A percentile compares a stretch with the other conserved stretches of the same genome.
Evolutionary conservation across 2,888 invertebrate species (phyloP).

Genomic region (Cyaniris semiargus): DNA sequence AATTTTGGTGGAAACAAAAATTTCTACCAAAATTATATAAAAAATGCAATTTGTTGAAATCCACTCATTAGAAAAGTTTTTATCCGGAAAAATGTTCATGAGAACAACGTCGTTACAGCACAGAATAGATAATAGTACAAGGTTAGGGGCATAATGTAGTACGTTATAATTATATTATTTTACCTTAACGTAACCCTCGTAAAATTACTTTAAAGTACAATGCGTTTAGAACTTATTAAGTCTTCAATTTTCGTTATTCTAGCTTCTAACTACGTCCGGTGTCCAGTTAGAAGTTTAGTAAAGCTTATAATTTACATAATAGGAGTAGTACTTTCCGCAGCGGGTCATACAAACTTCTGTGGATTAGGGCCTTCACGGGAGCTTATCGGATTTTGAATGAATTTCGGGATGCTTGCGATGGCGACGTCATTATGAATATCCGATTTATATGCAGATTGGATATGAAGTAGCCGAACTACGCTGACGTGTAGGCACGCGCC

Average conservation of each 20-base stretch:
- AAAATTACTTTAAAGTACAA: too few species aligned
- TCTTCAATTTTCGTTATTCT: constrained; percentile 60
- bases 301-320: constrained; percentile 79
- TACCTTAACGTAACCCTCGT: too few species aligned
- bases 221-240: not conserved
- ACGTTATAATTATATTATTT: too few species aligned
- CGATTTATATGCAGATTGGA: constrained; percentile 80
- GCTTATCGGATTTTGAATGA: constrained; percentile 78
- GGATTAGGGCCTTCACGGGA: constrained; percentile 76
- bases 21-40: too few species aligned
- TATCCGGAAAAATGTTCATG: too few species aligned
- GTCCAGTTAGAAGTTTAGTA: constrained; percentile 72
- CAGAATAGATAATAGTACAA: too few species aligned
- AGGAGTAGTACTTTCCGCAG: constrained; percentile 76
- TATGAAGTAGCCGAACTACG: constrained; percentile 57
- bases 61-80: too few species aligned
- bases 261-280: constrained; percentile 67
- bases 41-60: too few species aligned
- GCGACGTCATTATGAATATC: constrained; percentile 78
- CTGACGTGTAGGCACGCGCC: constrained; percentile 57
- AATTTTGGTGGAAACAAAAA: too few species aligned
- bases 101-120: too few species aligned
- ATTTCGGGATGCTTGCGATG: constrained; percentile 75
- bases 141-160: too few species aligned
- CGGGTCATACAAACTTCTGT: constrained; percentile 76